phyloP scores from a whole-genome alignment of 2,888 invertebrate genomes.

The Coleophora deauratella region DNA sequence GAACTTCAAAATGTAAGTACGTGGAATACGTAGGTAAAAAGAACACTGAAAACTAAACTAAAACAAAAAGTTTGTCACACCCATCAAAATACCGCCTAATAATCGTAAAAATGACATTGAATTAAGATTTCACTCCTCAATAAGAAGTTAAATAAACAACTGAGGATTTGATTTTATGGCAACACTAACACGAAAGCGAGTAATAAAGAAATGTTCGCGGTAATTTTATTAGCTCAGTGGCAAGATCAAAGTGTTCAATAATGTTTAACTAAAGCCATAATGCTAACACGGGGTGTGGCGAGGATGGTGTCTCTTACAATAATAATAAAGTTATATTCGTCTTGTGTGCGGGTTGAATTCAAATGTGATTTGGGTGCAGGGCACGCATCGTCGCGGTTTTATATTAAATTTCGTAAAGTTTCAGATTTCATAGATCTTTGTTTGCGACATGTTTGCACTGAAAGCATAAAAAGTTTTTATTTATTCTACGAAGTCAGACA shows the following conservation, averaged over 20 bases:
- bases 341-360: constrained; percentile 47
- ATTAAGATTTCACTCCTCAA: constrained; percentile 3
- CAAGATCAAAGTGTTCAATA: constrained; percentile 31
- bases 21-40: no score
- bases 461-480: no score
- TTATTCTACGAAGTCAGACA: no score
- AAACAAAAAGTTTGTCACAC: no score
- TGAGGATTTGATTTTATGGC: constrained; percentile 10
- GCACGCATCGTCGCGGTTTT: constrained; percentile 19
- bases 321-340: constrained; percentile 57
- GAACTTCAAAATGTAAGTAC: no score
- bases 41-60: no score
- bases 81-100: no score
- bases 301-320: constrained; percentile 47
- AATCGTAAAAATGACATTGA: constrained; percentile 3
- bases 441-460: no score
- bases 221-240: constrained; percentile 22
- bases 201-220: constrained; percentile 17
- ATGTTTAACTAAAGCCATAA: constrained; percentile 35
- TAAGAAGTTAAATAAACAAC: background rate
- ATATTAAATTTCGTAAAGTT: constrained; percentile 34
- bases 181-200: constrained; percentile 16
- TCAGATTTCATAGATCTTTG: constrained; percentile 12
- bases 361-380: constrained; percentile 30
- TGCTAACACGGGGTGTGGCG: constrained; percentile 33